Evolutionary conservation across 1,140 invertebrate species (phyloP).

Genomic region (Drosophila kanapiae): DNA sequence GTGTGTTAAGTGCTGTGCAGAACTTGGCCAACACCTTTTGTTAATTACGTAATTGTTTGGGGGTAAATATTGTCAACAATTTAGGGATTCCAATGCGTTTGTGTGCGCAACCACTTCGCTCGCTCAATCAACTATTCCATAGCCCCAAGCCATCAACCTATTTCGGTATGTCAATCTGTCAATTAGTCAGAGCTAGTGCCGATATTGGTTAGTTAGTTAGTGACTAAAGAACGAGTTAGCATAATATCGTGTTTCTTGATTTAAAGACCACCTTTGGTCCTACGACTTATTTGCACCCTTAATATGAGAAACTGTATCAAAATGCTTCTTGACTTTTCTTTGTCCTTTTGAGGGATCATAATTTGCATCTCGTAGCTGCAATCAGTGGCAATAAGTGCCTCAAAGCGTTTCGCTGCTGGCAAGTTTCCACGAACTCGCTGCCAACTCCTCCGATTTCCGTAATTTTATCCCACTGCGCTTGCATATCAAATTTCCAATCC

Average conservation of each 20-base stretch:
- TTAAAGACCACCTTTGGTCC: background rate
- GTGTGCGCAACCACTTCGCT: constrained; percentile 25
- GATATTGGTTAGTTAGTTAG: background rate
- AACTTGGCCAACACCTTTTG: constrained; percentile 68
- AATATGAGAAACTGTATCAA: background rate
- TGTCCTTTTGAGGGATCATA: constrained; percentile 12
- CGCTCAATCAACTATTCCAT: constrained; percentile 29
- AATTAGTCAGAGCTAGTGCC: background rate
- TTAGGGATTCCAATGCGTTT: constrained; percentile 12
- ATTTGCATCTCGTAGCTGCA: constrained; percentile 32
- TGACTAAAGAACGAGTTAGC: background rate
- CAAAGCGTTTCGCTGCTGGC: constrained; percentile 27
- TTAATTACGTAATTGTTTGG: constrained; percentile 76
- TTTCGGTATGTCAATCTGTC: constrained; percentile 16
- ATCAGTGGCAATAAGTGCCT: constrained; percentile 33
- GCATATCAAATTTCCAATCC: constrained; percentile 32
- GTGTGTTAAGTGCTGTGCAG: constrained; percentile 71
- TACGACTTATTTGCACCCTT: background rate
- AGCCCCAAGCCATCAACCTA: constrained; percentile 21
- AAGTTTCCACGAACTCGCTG: constrained; percentile 8
- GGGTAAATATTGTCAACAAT: constrained; percentile 58
- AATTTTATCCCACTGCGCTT: constrained; percentile 23
- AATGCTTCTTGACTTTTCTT: constrained; percentile 12
- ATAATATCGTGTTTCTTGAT: background rate
- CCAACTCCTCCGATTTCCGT: background rate